phyloP scores from a whole-genome alignment of 35 echinoderm and acorn worm genomes.

The Strongylocentrotus purpuratus region DNA sequence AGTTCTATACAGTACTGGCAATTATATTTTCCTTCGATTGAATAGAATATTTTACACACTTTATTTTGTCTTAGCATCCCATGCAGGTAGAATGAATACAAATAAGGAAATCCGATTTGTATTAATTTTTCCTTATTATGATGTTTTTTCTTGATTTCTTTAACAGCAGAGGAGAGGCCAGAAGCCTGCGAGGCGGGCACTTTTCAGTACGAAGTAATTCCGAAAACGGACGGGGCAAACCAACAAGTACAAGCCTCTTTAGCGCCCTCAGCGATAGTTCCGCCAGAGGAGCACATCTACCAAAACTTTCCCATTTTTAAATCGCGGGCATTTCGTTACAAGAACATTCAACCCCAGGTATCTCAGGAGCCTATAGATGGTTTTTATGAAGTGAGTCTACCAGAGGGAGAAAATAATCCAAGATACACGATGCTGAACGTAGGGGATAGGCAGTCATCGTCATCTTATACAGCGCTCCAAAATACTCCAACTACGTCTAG shows the following conservation, averaged over 20 bases:
- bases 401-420: not conserved
- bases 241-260: not conserved
- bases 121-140: too few relatives aligned
- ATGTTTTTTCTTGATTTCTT: not conserved
- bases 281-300: not conserved
- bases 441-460: not conserved
- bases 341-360: not conserved
- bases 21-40: too few relatives aligned
- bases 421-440: slow-evolving; percentile 20
- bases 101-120: too few relatives aligned
- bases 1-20: too few relatives aligned
- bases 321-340: not conserved
- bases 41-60: too few relatives aligned
- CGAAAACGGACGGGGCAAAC: not conserved
- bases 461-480: slow-evolving; percentile 12
- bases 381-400: not conserved
- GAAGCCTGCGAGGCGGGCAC: slow-evolving; percentile 1
- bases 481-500: not conserved
- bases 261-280: not conserved
- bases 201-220: slow-evolving; percentile 17
- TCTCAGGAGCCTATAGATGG: not conserved
- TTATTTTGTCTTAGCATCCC: too few relatives aligned
- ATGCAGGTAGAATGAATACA: too few relatives aligned
- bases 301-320: not conserved
- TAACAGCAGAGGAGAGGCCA: not conserved